Evolutionary conservation across 2,888 invertebrate species (phyloP), one percentile per base, ranked within the genome.

Genomic region (Drosophila buzzatii): DNA sequence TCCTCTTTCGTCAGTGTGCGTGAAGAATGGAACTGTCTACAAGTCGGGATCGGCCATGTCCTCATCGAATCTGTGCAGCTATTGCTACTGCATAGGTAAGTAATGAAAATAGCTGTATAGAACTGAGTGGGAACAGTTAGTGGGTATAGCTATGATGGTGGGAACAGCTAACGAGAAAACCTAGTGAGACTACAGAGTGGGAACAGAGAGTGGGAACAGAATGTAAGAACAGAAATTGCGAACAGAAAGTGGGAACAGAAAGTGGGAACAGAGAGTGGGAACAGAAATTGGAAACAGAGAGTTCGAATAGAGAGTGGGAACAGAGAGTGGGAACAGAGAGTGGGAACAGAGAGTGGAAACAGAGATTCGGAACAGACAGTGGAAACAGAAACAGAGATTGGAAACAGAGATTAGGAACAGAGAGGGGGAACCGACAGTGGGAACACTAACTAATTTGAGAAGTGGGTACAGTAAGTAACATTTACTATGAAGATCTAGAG

Each of bases 31-130:
- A 85, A 90, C 93, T 41, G 91, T 92, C 16, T 90, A 93, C 89
- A 87, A 93, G 84, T 91, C 91, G 47, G 90, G 92, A 33, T 97
- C 97, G 7, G 97, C 98, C 9, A 96, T 98, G 96, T 94, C 95
- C 79, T 95, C 96, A 6, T 95, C 95, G 20, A 95, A 95, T 70
- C 94, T 96, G n/a, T 98, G 98, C 93, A 96, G 97, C 92, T 96
- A 97, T 92, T 98, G 98, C 93, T 98, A 96, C 93, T 98, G 98
- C 91, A 95, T 97, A 82, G 92, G 92, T 92, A 76, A 84, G 85
- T 82, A 4, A 5, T 27, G 18, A 20, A 20, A n/a, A 41, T n/a
- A n/a, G 2, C 16, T 3, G 9, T 41, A 3, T 9, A n/a, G 9
- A 42, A n/a, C 9, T n/a, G 1, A 8, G 35, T 33, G 52, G 7